Conservation (phyloP, 2,888 invertebrate genomes). For the Trissolcus brochymenae region DNA sequence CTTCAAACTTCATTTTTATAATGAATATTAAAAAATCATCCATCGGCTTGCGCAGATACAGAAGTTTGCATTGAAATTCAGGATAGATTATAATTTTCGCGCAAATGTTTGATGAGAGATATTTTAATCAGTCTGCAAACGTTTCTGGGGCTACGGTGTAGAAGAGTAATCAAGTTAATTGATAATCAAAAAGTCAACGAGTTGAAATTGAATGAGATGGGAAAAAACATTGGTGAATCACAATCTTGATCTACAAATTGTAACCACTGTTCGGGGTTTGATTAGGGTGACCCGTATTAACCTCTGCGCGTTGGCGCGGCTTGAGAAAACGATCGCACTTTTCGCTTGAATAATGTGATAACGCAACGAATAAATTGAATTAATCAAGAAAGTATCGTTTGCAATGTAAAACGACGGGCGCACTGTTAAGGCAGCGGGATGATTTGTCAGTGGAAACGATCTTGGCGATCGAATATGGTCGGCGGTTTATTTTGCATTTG, state of each 20-base stretch:
- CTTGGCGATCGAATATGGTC: constrained; percentile 53
- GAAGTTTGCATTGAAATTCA: too few relatives aligned
- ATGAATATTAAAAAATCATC: too few relatives aligned
- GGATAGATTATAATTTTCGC: too few relatives aligned
- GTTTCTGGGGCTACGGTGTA: neutral
- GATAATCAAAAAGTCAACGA: constrained; percentile 34
- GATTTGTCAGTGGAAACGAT: constrained; percentile 54
- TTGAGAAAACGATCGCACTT: constrained; percentile 48
- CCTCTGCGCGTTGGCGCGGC: constrained; percentile 33
- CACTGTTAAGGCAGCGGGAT: constrained; percentile 42
- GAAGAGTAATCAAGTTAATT: constrained; percentile 44
- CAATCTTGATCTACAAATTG: constrained; percentile 52
- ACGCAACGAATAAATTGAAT: constrained; percentile 49
- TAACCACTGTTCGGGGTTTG: constrained; percentile 42
- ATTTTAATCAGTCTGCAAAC: neutral
- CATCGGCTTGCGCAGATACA: too few relatives aligned
- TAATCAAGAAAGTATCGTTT: constrained; percentile 50
- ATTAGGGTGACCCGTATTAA: constrained; percentile 50
- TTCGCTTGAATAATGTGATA: constrained; percentile 47
- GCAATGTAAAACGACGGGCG: constrained; percentile 46
- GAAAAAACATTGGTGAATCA: constrained; percentile 28
- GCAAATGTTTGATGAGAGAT: neutral
- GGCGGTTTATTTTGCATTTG: constrained; percentile 57
- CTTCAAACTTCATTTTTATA: too few relatives aligned
- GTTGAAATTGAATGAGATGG: constrained; percentile 35